These are phyloP conservation scores for Uria lomvia DNA, from an alignment of 2,113 vertebrate species.

Conservation along the genomic window DNA sequence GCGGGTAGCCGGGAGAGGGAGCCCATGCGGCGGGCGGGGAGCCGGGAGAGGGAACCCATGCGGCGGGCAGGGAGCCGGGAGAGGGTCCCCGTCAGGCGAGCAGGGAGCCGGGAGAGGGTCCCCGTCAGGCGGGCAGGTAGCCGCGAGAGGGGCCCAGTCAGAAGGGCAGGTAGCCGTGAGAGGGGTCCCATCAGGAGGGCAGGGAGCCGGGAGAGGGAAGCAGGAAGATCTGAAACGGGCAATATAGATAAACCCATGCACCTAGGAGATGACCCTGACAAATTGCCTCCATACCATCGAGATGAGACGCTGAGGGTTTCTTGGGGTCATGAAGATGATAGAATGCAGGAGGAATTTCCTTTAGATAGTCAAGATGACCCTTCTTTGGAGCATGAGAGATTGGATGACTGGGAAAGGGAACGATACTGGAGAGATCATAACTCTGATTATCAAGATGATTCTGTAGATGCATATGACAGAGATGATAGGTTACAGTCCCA, in stretches of 20 bases:
- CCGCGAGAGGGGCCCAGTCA: conserved; percentile 57
- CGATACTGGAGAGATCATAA: conserved; percentile 84
- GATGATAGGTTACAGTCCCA: conserved; percentile 81
- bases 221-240: conserved; percentile 67
- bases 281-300: conserved; percentile 69
- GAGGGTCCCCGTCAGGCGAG: conserved; percentile 39
- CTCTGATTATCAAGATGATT: conserved; percentile 80
- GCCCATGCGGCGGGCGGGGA: conserved; percentile 31
- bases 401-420: conserved; percentile 78
- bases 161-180: conserved; percentile 60
- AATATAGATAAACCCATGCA: conserved; percentile 41
- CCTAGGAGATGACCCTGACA: conserved; percentile 61
- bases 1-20: conserved; percentile 67
- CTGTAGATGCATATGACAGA: conserved; percentile 78
- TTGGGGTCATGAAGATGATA: conserved; percentile 78
- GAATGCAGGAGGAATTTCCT: conserved; percentile 76
- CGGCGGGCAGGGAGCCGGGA: conserved; percentile 59
- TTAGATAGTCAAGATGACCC: conserved; percentile 75
- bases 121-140: conserved; percentile 50
- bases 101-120: conserved; percentile 58
- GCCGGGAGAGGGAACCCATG: conserved; percentile 63
- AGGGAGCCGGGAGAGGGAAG: conserved; percentile 70
- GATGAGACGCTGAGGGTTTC: conserved; percentile 66
- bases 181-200: conserved; percentile 65
- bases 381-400: conserved; percentile 69